Evolutionary conservation across 2,888 invertebrate genomes (phyloP).

Genomic region (Periphyllus acericola): DNA sequence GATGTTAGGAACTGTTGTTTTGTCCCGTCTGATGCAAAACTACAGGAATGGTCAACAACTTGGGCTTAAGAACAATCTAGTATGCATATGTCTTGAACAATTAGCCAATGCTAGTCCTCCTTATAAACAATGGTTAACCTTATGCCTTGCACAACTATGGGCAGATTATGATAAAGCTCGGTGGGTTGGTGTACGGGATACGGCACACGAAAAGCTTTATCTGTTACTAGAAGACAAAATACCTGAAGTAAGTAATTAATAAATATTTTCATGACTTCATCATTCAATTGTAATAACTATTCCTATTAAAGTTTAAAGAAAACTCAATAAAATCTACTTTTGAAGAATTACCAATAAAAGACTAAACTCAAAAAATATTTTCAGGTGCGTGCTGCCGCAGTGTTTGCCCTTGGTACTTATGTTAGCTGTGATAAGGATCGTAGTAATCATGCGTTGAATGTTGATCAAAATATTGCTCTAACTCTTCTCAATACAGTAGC

Average conservation of each 20-base stretch:
- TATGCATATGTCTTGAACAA: slow-evolving; percentile 92
- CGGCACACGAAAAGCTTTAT: slow-evolving; percentile 95
- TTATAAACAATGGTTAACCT: slow-evolving; percentile 87
- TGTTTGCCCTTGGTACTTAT: slow-evolving; percentile 94
- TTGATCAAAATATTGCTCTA: slow-evolving; percentile 92
- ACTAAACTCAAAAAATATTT: slow-evolving; percentile 30
- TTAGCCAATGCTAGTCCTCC: slow-evolving; percentile 77
- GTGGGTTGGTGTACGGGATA: slow-evolving; percentile 95
- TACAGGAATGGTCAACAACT: slow-evolving; percentile 90
- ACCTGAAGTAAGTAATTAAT: slow-evolving; percentile 77
- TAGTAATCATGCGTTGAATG: slow-evolving; percentile 91
- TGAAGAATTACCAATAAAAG: not conserved
- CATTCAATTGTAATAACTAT: not conserved
- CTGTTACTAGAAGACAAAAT: slow-evolving; percentile 80
- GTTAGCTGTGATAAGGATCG: slow-evolving; percentile 85
- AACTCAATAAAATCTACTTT: too few relatives aligned
- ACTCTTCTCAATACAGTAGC: slow-evolving; percentile 81
- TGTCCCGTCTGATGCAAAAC: slow-evolving; percentile 92
- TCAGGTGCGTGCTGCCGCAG: slow-evolving; percentile 89
- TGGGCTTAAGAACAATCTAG: slow-evolving; percentile 87
- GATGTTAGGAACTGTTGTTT: slow-evolving; percentile 93
- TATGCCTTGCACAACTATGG: slow-evolving; percentile 92
- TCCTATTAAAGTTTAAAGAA: too few relatives aligned
- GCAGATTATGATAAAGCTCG: slow-evolving; percentile 86
- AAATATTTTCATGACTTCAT: not conserved